Conservation (phyloP, 2,888 invertebrate genomes). For the Lasiommata megera region DNA sequence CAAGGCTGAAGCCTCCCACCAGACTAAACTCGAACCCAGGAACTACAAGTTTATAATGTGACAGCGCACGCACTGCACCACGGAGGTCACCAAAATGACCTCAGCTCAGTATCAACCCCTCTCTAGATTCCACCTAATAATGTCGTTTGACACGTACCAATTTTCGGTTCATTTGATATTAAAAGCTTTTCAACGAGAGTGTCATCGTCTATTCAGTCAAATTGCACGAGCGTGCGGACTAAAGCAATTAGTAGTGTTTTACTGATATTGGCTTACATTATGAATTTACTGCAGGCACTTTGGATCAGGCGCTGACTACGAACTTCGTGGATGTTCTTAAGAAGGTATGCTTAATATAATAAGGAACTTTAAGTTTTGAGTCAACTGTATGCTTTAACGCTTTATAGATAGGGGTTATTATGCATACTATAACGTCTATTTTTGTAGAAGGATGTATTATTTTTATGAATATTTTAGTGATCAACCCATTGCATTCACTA, state of each 20-base stretch:
- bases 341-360: background rate
- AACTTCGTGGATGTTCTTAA: slow-evolving; percentile 8
- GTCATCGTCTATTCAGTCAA: slow-evolving; percentile 56
- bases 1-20: too few species aligned
- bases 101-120: slow-evolving; percentile 11
- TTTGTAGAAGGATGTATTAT: too few species aligned
- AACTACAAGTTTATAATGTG: too few species aligned
- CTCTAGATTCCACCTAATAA: slow-evolving; percentile 61
- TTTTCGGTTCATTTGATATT: slow-evolving; percentile 80
- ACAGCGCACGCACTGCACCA: too few species aligned
- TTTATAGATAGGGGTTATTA: too few species aligned
- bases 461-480: too few species aligned
- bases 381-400: too few species aligned
- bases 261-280: slow-evolving; percentile 41
- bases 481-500: too few species aligned
- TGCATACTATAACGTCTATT: too few species aligned
- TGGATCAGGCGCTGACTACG: slow-evolving; percentile 2
- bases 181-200: slow-evolving; percentile 70
- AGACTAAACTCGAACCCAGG: too few species aligned
- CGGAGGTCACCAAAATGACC: too few species aligned
- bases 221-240: slow-evolving; percentile 37
- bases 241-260: slow-evolving; percentile 40
- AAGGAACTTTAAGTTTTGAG: too few species aligned
- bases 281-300: slow-evolving; percentile 22
- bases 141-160: slow-evolving; percentile 77